phyloP scores from a whole-genome alignment of 2,888 invertebrate genomes.

The Ormyrus rosae region DNA sequence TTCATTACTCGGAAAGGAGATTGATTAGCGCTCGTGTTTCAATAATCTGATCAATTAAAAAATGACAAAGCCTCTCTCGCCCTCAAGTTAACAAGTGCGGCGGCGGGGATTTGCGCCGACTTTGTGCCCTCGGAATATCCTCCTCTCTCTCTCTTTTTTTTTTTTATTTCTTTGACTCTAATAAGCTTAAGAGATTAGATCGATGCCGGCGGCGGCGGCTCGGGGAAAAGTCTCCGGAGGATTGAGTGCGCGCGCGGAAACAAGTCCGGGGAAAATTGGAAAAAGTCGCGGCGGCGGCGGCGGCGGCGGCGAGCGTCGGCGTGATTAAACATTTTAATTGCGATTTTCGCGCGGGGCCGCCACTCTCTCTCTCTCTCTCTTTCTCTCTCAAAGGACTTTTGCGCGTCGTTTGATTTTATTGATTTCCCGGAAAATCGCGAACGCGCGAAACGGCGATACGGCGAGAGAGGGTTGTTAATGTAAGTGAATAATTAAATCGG shows the following conservation, averaged over 20 bases:
- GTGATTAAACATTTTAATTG: slow-evolving; percentile 74
- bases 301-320: slow-evolving; percentile 65
- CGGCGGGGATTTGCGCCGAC: slow-evolving; percentile 51
- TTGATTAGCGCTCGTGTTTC: slow-evolving; percentile 57
- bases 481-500: slow-evolving; percentile 48
- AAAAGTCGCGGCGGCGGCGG: slow-evolving; percentile 57
- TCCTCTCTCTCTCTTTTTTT: slow-evolving; percentile 32
- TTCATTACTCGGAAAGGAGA: slow-evolving; percentile 55
- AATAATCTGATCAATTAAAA: slow-evolving; percentile 58
- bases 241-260: slow-evolving; percentile 37
- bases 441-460: not conserved
- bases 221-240: slow-evolving; percentile 45
- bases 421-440: slow-evolving; percentile 40
- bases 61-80: slow-evolving; percentile 47
- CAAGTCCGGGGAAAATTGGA: slow-evolving; percentile 57
- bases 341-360: slow-evolving; percentile 60
- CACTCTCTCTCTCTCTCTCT: not conserved
- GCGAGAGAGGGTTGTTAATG: slow-evolving; percentile 10
- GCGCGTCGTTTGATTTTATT: slow-evolving; percentile 25
- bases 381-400: slow-evolving; percentile 39
- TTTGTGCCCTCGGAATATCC: slow-evolving; percentile 22
- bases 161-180: slow-evolving; percentile 64
- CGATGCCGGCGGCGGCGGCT: slow-evolving; percentile 46
- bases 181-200: slow-evolving; percentile 73
- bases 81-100: slow-evolving; percentile 45